These are phyloP conservation scores for Pemphigus obesinymphae DNA, from an alignment of 1,140 invertebrate species.

Conservation along the genomic window DNA sequence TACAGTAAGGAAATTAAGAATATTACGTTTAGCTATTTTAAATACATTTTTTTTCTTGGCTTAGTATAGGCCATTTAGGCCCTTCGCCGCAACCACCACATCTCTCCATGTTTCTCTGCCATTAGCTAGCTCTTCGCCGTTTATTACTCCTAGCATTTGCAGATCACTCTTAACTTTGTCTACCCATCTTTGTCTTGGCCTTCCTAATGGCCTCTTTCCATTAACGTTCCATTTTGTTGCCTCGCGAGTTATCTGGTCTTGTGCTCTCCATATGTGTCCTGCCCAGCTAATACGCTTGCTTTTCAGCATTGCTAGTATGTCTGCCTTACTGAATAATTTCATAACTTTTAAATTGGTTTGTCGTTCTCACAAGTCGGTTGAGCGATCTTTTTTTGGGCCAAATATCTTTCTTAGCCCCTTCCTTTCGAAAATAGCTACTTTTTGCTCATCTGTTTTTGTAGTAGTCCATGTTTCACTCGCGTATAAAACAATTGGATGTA, in stretches of 20 bases:
- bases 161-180: too few relatives aligned
- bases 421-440: not conserved
- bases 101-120: too few relatives aligned
- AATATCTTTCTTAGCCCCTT: not conserved
- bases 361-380: too few relatives aligned
- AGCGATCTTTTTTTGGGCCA: not conserved
- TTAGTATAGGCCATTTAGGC: too few relatives aligned
- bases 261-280: not conserved
- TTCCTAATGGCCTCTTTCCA: not conserved
- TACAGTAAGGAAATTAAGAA: too few relatives aligned
- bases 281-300: too few relatives aligned
- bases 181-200: not conserved
- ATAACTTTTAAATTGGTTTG: not conserved
- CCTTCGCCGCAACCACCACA: too few relatives aligned
- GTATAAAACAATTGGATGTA: not conserved
- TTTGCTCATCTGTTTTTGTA: not conserved
- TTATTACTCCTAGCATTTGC: too few relatives aligned
- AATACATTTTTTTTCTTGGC: too few relatives aligned
- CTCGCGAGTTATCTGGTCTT: not conserved
- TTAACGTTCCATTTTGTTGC: not conserved
- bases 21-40: too few relatives aligned
- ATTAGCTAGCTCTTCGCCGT: too few relatives aligned
- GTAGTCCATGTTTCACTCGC: not conserved
- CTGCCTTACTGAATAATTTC: not conserved
- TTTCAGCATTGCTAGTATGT: not conserved